These are phyloP conservation scores for Anhinga rufa DNA, from an alignment of 2,113 vertebrate genomes.

Conservation along the genomic window DNA sequence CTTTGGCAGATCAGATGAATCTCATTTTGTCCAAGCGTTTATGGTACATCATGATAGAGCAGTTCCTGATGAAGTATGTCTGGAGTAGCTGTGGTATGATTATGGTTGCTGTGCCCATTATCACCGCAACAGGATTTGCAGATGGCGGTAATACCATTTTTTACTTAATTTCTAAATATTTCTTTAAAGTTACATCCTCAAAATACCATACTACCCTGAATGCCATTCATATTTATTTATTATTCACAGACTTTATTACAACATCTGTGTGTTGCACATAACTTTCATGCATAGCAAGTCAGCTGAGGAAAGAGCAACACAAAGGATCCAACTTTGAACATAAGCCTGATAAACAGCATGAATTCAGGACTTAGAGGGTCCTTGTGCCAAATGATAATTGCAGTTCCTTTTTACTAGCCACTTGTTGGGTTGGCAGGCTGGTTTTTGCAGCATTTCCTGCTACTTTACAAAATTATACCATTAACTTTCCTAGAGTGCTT, in stretches of 20 bases:
- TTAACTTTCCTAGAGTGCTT: neutral
- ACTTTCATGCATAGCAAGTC: neutral
- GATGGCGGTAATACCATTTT: conserved; percentile 83
- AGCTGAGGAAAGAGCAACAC: neutral
- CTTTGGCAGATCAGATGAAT: conserved; percentile 92
- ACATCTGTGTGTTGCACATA: neutral
- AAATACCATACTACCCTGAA: neutral
- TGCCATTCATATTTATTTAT: neutral
- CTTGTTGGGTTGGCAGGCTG: neutral
- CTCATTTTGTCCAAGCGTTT: conserved; percentile 95
- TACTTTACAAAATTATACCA: neutral
- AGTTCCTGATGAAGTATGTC: conserved; percentile 99
- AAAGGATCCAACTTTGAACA: neutral
- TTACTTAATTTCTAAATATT: neutral
- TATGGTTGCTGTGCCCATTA: conserved; percentile 99
- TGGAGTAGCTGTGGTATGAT: conserved; percentile 94
- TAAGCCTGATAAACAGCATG: neutral
- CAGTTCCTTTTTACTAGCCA: neutral
- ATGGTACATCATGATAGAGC: conserved; percentile 98
- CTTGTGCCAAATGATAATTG: neutral
- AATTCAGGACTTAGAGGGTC: neutral
- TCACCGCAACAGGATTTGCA: conserved; percentile 94
- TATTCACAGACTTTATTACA: neutral
- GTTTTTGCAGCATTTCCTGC: neutral
- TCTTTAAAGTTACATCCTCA: neutral